Conservation (phyloP, 2,113 vertebrate species). For the Rafetus swinhoei region DNA sequence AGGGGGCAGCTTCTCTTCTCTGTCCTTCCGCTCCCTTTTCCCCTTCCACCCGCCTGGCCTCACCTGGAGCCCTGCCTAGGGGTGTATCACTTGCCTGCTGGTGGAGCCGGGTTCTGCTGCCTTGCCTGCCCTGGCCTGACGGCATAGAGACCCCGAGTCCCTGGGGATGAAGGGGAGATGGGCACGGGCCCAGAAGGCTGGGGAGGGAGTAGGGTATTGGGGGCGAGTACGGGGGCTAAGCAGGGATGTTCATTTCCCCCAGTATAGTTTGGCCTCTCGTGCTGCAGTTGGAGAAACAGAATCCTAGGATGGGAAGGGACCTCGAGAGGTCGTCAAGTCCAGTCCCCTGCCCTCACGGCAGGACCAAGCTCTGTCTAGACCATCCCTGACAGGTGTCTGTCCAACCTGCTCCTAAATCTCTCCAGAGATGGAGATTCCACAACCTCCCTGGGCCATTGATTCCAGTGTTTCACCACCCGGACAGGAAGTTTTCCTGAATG, state of each 20-base stretch:
- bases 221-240: no score
- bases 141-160: not conserved
- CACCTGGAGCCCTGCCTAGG: not conserved
- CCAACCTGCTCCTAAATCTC: no score
- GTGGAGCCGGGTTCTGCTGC: not conserved
- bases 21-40: not conserved
- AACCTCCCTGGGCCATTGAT: no score
- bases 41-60: not conserved
- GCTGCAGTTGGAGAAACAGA: not conserved
- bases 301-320: no score
- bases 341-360: no score
- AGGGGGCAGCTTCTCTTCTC: not conserved
- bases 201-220: not conserved
- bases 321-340: no score
- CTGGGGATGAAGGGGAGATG: not conserved
- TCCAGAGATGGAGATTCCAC: no score
- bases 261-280: not conserved
- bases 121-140: not conserved
- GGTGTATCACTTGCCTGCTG: not conserved
- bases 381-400: no score
- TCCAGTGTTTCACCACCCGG: no score
- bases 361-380: no score
- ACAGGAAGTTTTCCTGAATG: no score
- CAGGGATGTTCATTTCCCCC: no score
- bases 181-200: not conserved